phyloP scores from a whole-genome alignment of 2,888 invertebrate genomes.

The Trissolcus japonicus region DNA sequence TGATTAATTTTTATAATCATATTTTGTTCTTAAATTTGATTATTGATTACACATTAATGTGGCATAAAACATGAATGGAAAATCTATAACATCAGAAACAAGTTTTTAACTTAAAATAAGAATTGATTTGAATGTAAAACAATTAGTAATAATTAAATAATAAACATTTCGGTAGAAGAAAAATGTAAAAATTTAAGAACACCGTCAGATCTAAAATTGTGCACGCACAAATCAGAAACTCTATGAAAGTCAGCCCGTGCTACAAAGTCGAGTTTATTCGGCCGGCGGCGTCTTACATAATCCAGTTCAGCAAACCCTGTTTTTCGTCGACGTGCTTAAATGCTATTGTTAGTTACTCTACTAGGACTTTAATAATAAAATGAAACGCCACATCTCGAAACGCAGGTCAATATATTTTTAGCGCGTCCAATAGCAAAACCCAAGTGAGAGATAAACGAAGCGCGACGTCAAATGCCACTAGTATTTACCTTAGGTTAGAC shows the following conservation, averaged over 20 bases:
- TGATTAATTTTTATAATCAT: slow-evolving; percentile 2
- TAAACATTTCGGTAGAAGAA: slow-evolving; percentile 3
- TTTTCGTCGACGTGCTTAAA: slow-evolving; percentile 61
- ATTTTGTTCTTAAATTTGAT: not conserved
- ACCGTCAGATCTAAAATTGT: slow-evolving; percentile 22
- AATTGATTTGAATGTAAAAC: not conserved
- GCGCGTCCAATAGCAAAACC: slow-evolving; percentile 55
- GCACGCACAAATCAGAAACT: slow-evolving; percentile 4
- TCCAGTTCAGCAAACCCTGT: slow-evolving; percentile 72
- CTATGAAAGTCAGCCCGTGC: slow-evolving; percentile 26
- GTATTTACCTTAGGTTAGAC: slow-evolving; percentile 33
- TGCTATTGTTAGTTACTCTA: slow-evolving; percentile 68
- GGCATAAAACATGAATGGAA: not conserved
- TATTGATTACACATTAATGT: not conserved
- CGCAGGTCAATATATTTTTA: slow-evolving; percentile 74
- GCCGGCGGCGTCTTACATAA: slow-evolving; percentile 63
- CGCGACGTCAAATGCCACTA: slow-evolving; percentile 50
- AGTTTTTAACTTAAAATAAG: not conserved
- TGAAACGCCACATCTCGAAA: slow-evolving; percentile 70
- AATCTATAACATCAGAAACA: not conserved
- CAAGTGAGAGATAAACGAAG: slow-evolving; percentile 41
- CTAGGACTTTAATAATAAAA: slow-evolving; percentile 72
- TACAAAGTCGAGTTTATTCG: slow-evolving; percentile 23
- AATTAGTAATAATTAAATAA: not conserved
- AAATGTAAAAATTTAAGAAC: slow-evolving; percentile 9